Base-by-base conservation (phyloP, 2,113 vertebrate genomes). In the Himantopus leucocephalus region DNA sequence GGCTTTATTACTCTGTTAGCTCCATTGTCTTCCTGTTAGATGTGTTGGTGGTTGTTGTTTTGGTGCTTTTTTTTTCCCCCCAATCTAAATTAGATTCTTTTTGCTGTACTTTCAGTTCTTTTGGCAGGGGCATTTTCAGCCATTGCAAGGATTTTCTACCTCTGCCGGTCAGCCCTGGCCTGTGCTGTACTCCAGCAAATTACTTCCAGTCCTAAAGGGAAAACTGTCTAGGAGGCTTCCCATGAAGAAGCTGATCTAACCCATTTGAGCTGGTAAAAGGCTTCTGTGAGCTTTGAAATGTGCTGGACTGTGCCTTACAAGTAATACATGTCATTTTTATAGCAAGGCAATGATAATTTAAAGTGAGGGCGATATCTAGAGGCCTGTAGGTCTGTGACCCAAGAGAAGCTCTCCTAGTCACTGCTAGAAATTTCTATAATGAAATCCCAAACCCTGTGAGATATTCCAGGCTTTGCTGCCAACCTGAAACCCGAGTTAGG, bases 401-500 rank as follows among this genome's bases (percentile, higher is more conserved):
- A 22, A 45, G 50, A 81, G 67, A 32, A 81, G 30, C 41, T 73
- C 52, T 93, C 30, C 22, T 35, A 16, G 43, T 34, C 56, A 64
- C 29, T 41, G 62, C 73, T 85, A 29, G 76, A 90, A 95, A 86
- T 62, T 82, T 82, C 81, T 90, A 4, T 43, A 58, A 66, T 68
- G 95, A 96, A 95, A 94, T 82, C 81, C 67, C 94, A 95, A 85
- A 96, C 94, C 62, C 67, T 39, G 55, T 30, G 58, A 95, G 86
- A 87, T 78, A 68, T 53, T 52, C 84, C 62, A 66, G 84, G 71
- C 84, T 95, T 92, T 58, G 86, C 73, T 94, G 92, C 96, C 89
- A 94, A 3, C 77, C 79, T 91, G 91, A 95, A 97, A 97, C 91
- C 87, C 15, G 92, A 96, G 91, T 94, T 88, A 58, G 58, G 89